Evolutionary conservation across 2,888 invertebrate genomes (phyloP).

Genomic region (Mamestra brassicae): DNA sequence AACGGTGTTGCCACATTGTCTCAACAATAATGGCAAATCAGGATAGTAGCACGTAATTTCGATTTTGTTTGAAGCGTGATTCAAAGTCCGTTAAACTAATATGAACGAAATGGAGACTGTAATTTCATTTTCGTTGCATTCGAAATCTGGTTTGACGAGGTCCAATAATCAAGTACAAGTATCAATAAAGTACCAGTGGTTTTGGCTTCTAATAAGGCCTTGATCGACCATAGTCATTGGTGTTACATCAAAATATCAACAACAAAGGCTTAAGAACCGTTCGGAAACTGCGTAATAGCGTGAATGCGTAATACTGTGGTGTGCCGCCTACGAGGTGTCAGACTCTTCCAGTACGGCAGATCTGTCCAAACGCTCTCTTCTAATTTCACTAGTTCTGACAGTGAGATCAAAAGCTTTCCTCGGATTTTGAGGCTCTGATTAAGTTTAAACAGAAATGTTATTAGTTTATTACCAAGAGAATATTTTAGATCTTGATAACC

Average conservation of each 20-base stretch:
- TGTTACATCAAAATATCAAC: conserved; percentile 32
- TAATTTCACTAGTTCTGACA: conserved; percentile 8
- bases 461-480: neutral
- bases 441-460: neutral
- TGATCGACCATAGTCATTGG: conserved; percentile 12
- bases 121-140: conserved; percentile 29
- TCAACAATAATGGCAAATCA: conserved; percentile 3
- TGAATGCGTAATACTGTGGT: conserved; percentile 34
- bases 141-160: conserved; percentile 19
- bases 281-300: conserved; percentile 51
- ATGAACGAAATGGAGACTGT: conserved; percentile 27
- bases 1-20: conserved; percentile 36
- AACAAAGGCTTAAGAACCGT: conserved; percentile 12
- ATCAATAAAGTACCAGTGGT: neutral
- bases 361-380: conserved; percentile 12
- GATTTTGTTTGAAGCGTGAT: conserved; percentile 28
- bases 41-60: conserved; percentile 1
- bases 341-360: neutral
- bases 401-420: conserved; percentile 10
- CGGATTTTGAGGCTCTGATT: conserved; percentile 4
- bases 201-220: conserved; percentile 7
- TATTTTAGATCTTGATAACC: neutral
- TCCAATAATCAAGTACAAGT: neutral
- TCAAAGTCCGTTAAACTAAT: conserved; percentile 7
- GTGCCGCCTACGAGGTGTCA: conserved; percentile 12